Base-by-base conservation (phyloP, 2,113 vertebrate genomes). In the Passer montanus region DNA sequence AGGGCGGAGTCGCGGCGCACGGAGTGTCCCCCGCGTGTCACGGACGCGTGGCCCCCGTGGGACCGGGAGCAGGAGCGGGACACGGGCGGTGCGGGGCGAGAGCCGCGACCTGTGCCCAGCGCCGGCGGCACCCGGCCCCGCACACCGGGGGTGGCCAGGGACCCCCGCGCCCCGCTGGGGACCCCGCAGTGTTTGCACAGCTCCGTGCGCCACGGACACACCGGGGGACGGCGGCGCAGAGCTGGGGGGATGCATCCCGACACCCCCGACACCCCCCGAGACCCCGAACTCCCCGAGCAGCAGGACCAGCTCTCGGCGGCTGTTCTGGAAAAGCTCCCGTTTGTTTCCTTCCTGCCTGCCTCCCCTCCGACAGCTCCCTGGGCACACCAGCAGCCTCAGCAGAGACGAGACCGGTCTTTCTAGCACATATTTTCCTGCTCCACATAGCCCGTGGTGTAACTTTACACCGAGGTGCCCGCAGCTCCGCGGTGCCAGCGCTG, bases 351-450 rank as follows among this genome's bases (percentile, higher is more conserved):
- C 96, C 93, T 96, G 89, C 95, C 79, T n/a, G 55, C 67, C 83
- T 89, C 87, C 87, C 79, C 86, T 83, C 93, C 89, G 35, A 31
- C 92, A 80, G 93, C 95, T 94, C 93, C 87, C 92, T 53, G 88
- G 95, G 96, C 91, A 82, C 96, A 93, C 81, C 77, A 81, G 94
- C 92, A 93, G 94, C 74, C 92, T 63, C 93, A 78, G 47, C 93
- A 73, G 75, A 95, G 92, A 77, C 95, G 58, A 90, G 97, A 94
- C 97, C 91, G 89, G 96, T 95, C 93, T 97, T 97, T 94, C 91
- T 46, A 95, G 95, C 89, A 20, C 87, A 66, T 73, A 82, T 95
- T 96, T 97, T 96, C 95, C 96, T 52, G 79, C 76, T 95, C 53
- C 95, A 75, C 91, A 56, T 80, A 72, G 94, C 96, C 93, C 94